Conservation (phyloP, 2,888 invertebrate genomes). For the Agrochola lychnidis region DNA sequence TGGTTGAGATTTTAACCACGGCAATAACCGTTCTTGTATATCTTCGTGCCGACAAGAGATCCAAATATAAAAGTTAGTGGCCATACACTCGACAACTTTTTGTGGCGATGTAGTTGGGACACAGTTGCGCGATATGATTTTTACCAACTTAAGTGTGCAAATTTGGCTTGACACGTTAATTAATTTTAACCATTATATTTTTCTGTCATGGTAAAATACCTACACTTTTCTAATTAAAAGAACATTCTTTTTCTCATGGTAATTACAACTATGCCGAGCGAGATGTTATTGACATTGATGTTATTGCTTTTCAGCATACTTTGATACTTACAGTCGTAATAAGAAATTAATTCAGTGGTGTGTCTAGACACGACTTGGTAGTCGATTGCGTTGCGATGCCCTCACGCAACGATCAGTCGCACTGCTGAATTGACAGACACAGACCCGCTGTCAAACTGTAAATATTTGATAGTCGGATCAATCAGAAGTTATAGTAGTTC, state of each 20-base stretch:
- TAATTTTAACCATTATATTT: neutral
- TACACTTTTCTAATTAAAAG: no score
- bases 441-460: neutral
- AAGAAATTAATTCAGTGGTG: constrained; percentile 30
- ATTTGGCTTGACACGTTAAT: neutral
- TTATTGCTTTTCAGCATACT: neutral
- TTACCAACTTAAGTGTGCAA: neutral
- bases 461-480: neutral
- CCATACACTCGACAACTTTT: neutral
- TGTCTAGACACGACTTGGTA: constrained; percentile 9
- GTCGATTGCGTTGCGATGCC: constrained; percentile 50
- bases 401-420: constrained; percentile 52
- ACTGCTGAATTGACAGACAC: constrained; percentile 37
- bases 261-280: neutral
- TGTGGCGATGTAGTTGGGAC: neutral
- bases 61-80: neutral
- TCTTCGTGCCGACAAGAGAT: neutral
- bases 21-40: neutral
- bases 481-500: no score
- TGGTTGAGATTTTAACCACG: neutral
- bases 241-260: neutral
- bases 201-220: neutral
- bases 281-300: neutral
- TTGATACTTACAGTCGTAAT: no score
- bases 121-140: neutral